Conservation (phyloP, 1,140 invertebrate species). For the Papilio polyxenes region DNA sequence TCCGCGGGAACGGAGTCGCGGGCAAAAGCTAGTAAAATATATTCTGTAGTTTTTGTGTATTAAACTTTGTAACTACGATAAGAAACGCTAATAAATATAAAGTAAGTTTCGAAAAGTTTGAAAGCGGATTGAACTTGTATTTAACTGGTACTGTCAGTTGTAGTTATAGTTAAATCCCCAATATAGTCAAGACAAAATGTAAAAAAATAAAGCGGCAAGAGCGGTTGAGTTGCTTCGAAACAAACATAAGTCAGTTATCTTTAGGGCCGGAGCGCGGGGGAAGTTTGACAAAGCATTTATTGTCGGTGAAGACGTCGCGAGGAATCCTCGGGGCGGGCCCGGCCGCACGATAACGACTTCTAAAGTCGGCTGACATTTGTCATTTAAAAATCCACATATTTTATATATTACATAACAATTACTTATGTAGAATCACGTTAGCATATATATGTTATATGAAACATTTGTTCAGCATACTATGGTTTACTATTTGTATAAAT, state of each 20-base stretch:
- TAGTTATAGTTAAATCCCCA: constrained; percentile 36
- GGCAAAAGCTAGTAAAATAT: no score
- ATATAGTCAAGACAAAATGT: constrained; percentile 49
- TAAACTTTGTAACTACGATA: background rate
- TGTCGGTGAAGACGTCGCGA: constrained; percentile 64
- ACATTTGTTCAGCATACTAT: no score
- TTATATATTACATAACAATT: background rate
- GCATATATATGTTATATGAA: no score
- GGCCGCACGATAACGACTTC: constrained; percentile 70
- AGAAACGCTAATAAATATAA: background rate
- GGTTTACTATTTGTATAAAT: no score
- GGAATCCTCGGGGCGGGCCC: constrained; percentile 49
- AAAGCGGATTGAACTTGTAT: constrained; percentile 46
- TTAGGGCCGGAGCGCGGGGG: constrained; percentile 46
- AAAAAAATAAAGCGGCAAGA: constrained; percentile 53
- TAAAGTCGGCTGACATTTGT: constrained; percentile 52
- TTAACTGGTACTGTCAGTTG: constrained; percentile 15
- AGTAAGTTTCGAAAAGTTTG: constrained; percentile 40
- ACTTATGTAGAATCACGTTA: background rate
- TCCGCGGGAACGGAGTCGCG: no score
- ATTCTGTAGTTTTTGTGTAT: background rate
- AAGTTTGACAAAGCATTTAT: constrained; percentile 78
- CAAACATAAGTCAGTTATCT: constrained; percentile 74
- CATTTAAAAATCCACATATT: constrained; percentile 12
- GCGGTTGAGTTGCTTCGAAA: constrained; percentile 54